Evolutionary conservation across 2,113 vertebrate species (phyloP), one percentile per base, ranked within the genome.

Genomic region (Agelaius tricolor): DNA sequence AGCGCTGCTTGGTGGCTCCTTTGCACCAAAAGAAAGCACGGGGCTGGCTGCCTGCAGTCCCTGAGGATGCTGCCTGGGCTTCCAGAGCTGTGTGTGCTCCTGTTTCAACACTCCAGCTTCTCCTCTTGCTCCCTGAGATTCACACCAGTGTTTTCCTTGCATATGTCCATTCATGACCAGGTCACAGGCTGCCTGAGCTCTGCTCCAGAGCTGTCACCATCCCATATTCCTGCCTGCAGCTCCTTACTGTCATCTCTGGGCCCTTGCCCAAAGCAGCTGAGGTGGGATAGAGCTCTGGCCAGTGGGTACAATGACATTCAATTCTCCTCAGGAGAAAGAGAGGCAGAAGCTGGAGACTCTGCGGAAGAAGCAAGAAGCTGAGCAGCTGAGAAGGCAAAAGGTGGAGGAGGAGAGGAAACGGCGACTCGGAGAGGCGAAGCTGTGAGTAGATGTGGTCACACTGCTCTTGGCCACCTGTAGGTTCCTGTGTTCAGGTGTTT

Each of bases 361-460:
- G 47, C 98, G 97, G 93, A 99, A 98, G 91, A 99, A 99, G 90
- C 98, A 99, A 88, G 99, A 99, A 78, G 99, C 98, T 0, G 99
- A 99, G 91, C 97, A 98, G 85, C 98, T 99, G 51, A 98, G 99
- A 35, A 98, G 98, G 94, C 98, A 98, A 77, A 99, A 99, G 89
- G 93, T 99, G 95, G 99, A 99, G 84, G 99, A 99, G 72, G 99
- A 99, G 41, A 99, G 98, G 94, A 99, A 97, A 51, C 97, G 91
- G 62, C 98, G 98, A 28, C 97, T 98, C 9, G 99, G 99, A 31
- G 99, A 99, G 76, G 94, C 98, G 2, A 99, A 98, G 97, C 97
- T 98, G 99, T 99, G 87, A 98, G 98, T 97, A 63, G 10, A n/a
- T 10, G 31, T 7, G 5, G 14, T 59, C 12, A 44, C 6, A 2